Conservation (phyloP, 2,113 vertebrate species). For the Notarius lentiginosus region DNA sequence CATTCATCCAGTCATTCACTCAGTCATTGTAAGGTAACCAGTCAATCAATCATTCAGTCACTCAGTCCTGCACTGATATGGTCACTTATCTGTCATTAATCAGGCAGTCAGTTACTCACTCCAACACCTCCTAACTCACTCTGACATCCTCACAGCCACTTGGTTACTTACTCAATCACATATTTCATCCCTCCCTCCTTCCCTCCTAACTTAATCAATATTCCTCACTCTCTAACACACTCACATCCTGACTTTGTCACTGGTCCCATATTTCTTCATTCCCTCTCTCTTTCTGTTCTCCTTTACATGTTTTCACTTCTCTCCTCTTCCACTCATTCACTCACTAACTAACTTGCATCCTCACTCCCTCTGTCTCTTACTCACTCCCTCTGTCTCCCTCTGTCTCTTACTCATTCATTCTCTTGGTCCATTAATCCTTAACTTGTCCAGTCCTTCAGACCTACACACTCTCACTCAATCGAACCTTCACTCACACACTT, state of each 20-base stretch:
- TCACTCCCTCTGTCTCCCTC: constrained; percentile 20
- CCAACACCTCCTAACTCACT: background rate
- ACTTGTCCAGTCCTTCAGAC: background rate
- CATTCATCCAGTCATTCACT: background rate
- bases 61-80: no score
- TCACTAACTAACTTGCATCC: background rate
- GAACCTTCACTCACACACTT: background rate
- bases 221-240: no score
- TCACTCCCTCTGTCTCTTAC: constrained; percentile 20
- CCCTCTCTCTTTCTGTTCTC: background rate
- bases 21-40: no score
- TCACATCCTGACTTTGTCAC: background rate
- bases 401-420: constrained; percentile 20
- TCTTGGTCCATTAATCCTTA: background rate
- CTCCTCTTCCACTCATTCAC: background rate
- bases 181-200: background rate
- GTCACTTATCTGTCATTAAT: background rate
- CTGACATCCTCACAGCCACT: background rate
- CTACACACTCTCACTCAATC: background rate
- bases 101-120: background rate
- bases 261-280: background rate
- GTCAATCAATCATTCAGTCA: background rate
- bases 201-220: no score
- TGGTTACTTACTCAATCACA: background rate
- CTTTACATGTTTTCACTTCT: background rate